These are phyloP conservation scores for Pecten maximus DNA, from an alignment of 2,888 invertebrate species.

Conservation along the genomic window DNA sequence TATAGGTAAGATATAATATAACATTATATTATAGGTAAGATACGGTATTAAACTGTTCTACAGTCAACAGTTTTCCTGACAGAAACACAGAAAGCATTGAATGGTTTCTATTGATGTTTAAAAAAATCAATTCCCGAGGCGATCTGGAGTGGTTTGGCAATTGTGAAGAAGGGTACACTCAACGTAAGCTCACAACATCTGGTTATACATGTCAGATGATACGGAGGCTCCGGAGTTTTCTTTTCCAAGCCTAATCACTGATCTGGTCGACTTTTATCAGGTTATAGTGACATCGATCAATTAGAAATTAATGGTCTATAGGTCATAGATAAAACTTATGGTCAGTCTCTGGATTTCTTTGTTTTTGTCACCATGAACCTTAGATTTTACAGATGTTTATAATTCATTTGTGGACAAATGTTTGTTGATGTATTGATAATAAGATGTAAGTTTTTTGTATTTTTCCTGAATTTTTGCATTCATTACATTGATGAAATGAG, in stretches of 20 bases:
- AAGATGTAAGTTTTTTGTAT: too few relatives aligned
- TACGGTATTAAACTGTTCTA: constrained; percentile 7
- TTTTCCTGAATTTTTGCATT: too few relatives aligned
- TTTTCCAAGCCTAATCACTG: background rate
- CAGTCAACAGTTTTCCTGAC: background rate
- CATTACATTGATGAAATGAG: too few relatives aligned
- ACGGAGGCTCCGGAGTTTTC: background rate
- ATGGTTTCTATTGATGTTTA: background rate
- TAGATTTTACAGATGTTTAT: too few relatives aligned
- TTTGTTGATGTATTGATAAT: too few relatives aligned
- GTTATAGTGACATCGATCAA: background rate
- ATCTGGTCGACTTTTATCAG: too few relatives aligned
- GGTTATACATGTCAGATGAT: background rate
- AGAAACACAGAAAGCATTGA: background rate
- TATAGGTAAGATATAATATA: too few relatives aligned
- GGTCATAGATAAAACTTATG: background rate
- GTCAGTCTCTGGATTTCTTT: background rate
- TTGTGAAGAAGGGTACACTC: background rate
- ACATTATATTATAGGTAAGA: too few relatives aligned
- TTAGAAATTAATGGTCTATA: background rate
- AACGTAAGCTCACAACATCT: background rate
- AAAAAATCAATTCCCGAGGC: background rate
- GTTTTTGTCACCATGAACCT: too few relatives aligned
- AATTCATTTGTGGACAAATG: too few relatives aligned
- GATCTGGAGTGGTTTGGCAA: background rate